Evolutionary conservation across 2,113 vertebrate species (phyloP).

Genomic region (Reinhardtius hippoglossoides): DNA sequence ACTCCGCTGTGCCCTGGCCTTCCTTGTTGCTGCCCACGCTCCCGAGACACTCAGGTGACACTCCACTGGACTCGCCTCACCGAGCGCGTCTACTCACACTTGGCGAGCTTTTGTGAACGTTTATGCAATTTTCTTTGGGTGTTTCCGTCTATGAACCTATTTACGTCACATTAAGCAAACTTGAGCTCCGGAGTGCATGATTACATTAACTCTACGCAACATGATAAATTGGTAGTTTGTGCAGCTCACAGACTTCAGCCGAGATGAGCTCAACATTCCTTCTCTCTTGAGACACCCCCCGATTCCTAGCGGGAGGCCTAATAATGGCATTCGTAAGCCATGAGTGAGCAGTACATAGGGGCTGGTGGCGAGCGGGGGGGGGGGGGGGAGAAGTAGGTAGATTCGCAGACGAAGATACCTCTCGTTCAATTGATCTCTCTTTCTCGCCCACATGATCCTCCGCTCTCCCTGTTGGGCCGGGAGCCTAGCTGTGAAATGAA

Average conservation of each 20-base stretch:
- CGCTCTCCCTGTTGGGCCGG: constrained; percentile 55
- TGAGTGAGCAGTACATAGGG: constrained; percentile 26
- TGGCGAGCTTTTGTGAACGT: background rate
- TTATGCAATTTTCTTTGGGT: constrained; percentile 8
- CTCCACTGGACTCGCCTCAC: constrained; percentile 10
- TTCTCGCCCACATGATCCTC: constrained; percentile 57
- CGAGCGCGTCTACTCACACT: constrained; percentile 20
- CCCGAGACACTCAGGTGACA: constrained; percentile 30
- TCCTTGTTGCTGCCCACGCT: constrained; percentile 56
- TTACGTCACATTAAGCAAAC: constrained; percentile 3
- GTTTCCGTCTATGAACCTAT: constrained; percentile 9
- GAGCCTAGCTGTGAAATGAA: constrained; percentile 74
- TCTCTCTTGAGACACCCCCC: constrained; percentile 13
- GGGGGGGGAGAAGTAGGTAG: background rate
- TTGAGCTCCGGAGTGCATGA: constrained; percentile 15
- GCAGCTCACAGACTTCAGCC: background rate
- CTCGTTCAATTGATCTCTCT: constrained; percentile 15
- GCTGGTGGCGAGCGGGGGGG: constrained; percentile 12
- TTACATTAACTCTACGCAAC: background rate
- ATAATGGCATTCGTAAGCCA: constrained; percentile 40
- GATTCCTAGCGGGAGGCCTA: constrained; percentile 6
- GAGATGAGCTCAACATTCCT: background rate
- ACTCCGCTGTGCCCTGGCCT: constrained; percentile 57
- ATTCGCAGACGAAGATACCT: constrained; percentile 47
- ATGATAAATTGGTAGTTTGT: background rate